These are phyloP conservation scores for Sapayoa aenigma DNA, from an alignment of 2,113 vertebrate species.

Conservation along the genomic window DNA sequence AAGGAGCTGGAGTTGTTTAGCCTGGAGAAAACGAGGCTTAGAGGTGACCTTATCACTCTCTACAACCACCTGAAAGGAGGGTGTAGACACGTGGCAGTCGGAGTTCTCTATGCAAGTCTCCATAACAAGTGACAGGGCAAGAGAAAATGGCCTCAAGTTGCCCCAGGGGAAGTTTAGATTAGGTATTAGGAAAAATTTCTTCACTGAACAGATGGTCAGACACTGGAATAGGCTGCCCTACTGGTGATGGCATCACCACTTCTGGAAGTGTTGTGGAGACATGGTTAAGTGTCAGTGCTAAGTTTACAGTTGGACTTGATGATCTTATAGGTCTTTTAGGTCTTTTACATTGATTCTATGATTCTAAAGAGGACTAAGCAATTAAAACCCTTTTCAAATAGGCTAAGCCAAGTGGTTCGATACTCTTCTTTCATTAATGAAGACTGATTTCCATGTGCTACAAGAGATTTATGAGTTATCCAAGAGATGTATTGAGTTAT, in stretches of 20 bases:
- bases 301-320: background rate
- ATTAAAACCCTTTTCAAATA: background rate
- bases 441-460: background rate
- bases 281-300: background rate
- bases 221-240: background rate
- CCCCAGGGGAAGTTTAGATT: background rate
- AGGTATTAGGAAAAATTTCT: background rate
- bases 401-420: background rate
- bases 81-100: rapidly evolving
- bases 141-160: background rate
- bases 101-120: background rate
- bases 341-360: background rate
- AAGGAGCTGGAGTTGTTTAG: background rate
- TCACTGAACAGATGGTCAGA: background rate
- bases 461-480: background rate
- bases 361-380: background rate
- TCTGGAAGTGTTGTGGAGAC: background rate
- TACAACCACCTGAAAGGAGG: background rate
- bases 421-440: background rate
- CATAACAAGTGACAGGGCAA: background rate
- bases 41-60: background rate
- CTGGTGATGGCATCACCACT: background rate
- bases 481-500: background rate
- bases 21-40: background rate
- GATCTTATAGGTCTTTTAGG: background rate